These are phyloP conservation scores for Xanthia togata DNA, from an alignment of 2,888 invertebrate genomes.

Conservation along the genomic window DNA sequence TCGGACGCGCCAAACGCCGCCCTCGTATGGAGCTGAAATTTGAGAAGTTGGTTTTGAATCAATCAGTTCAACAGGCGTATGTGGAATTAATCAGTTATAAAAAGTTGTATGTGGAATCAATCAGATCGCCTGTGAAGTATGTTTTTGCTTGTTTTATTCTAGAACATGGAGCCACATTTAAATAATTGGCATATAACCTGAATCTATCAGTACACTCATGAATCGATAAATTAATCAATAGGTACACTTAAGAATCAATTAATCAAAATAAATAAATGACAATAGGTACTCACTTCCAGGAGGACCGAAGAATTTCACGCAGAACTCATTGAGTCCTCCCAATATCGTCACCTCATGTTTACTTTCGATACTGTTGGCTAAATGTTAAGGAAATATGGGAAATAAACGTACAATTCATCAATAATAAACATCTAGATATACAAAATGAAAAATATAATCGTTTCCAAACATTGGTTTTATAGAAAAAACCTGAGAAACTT, in stretches of 20 bases:
- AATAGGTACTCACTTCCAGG: constrained; percentile 96
- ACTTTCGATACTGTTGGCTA: constrained; percentile 96
- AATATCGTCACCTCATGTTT: constrained; percentile 99
- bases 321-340: constrained; percentile 99
- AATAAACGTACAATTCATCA: background rate
- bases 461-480: background rate
- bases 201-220: background rate
- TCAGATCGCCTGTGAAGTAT: background rate
- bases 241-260: background rate
- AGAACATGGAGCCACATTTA: background rate
- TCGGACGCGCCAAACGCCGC: constrained; percentile 99
- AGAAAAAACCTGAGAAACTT: background rate
- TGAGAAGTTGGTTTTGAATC: background rate
- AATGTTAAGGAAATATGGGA: constrained; percentile 58
- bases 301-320: constrained; percentile 99
- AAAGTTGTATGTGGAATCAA: background rate
- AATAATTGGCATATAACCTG: background rate
- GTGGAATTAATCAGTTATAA: background rate
- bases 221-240: constrained; percentile 23
- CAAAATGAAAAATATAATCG: background rate
- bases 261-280: background rate
- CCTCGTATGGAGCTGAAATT: constrained; percentile 98
- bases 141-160: background rate
- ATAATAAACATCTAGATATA: no score
- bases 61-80: constrained; percentile 4